Evolutionary conservation across 2,113 vertebrate genomes (phyloP).

Genomic region (Lampris megalopsis): DNA sequence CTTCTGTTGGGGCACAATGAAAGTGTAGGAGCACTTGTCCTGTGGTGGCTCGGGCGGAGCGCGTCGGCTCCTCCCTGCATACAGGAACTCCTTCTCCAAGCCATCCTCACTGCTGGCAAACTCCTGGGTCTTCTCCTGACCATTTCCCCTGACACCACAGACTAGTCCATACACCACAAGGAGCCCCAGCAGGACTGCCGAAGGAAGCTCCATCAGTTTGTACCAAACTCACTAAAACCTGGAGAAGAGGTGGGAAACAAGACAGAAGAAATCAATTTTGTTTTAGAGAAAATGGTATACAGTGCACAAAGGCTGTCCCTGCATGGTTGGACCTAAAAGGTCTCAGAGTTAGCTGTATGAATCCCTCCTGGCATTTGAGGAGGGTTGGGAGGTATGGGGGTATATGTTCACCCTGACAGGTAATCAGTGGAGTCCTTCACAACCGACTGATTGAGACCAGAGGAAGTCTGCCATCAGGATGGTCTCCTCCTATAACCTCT

Average conservation of each 20-base stretch:
- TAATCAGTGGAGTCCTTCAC: slow-evolving; percentile 30
- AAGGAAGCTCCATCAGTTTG: slow-evolving; percentile 76
- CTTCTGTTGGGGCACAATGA: slow-evolving; percentile 97
- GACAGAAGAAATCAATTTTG: slow-evolving; percentile 18
- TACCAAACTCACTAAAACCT: slow-evolving; percentile 63
- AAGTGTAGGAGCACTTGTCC: slow-evolving; percentile 98
- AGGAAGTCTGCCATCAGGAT: slow-evolving; percentile 25
- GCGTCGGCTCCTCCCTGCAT: slow-evolving; percentile 86
- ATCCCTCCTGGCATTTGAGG: background rate
- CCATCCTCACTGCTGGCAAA: slow-evolving; percentile 83
- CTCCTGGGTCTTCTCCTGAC: slow-evolving; percentile 75
- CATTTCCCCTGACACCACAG: slow-evolving; percentile 52
- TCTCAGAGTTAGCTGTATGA: background rate
- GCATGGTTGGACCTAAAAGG: no score
- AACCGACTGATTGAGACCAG: slow-evolving; percentile 24
- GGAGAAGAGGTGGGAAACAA: slow-evolving; percentile 23
- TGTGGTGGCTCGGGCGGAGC: slow-evolving; percentile 80
- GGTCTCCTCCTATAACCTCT: slow-evolving; percentile 7
- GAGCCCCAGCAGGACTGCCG: slow-evolving; percentile 81
- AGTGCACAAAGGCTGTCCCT: no score
- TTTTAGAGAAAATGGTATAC: background rate
- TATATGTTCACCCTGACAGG: slow-evolving; percentile 22
- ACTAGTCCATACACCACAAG: slow-evolving; percentile 77
- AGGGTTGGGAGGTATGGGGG: slow-evolving; percentile 6
- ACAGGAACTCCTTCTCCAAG: slow-evolving; percentile 86